phyloP scores from a whole-genome alignment of 1,140 invertebrate genomes.

The Prorops nasuta region DNA sequence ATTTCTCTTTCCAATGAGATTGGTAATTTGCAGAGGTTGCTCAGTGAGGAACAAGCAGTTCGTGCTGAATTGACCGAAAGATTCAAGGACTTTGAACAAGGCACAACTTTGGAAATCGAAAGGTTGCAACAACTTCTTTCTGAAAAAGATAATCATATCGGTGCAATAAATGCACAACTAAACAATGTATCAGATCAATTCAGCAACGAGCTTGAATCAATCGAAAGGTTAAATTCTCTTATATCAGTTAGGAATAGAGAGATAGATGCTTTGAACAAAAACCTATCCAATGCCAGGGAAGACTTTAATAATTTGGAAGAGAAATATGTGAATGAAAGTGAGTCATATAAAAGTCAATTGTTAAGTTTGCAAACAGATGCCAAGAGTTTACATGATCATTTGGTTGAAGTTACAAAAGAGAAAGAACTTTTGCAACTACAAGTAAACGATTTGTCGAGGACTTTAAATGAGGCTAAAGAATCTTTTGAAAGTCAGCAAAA shows the following conservation, averaged over 20 bases:
- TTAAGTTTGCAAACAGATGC: no score
- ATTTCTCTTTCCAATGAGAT: slow-evolving; percentile 28
- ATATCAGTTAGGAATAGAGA: slow-evolving; percentile 16
- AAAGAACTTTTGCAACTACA: slow-evolving; percentile 32
- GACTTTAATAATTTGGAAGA: background rate
- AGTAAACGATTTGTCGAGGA: slow-evolving; percentile 27
- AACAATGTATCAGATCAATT: slow-evolving; percentile 18
- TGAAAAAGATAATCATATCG: slow-evolving; percentile 12
- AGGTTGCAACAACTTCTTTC: background rate
- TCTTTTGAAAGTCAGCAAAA: slow-evolving; percentile 1
- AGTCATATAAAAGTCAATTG: background rate
- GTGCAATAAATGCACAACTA: slow-evolving; percentile 3
- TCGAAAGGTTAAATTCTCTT: background rate
- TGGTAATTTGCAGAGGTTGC: slow-evolving; percentile 8
- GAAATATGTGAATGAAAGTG: background rate
- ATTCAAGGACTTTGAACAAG: slow-evolving; percentile 7
- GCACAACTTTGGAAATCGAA: slow-evolving; percentile 3
- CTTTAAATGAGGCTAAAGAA: slow-evolving; percentile 20
- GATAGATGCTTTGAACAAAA: slow-evolving; percentile 12
- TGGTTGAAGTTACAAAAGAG: slow-evolving; percentile 7
- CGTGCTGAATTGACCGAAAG: slow-evolving; percentile 5
- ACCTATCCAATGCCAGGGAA: slow-evolving; percentile 11
- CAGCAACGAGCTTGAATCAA: slow-evolving; percentile 13
- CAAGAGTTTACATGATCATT: background rate
- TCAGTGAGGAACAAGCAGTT: slow-evolving; percentile 15